phyloP scores from a whole-genome alignment of 1,140 invertebrate species.

The Penaeus chinensis region DNA sequence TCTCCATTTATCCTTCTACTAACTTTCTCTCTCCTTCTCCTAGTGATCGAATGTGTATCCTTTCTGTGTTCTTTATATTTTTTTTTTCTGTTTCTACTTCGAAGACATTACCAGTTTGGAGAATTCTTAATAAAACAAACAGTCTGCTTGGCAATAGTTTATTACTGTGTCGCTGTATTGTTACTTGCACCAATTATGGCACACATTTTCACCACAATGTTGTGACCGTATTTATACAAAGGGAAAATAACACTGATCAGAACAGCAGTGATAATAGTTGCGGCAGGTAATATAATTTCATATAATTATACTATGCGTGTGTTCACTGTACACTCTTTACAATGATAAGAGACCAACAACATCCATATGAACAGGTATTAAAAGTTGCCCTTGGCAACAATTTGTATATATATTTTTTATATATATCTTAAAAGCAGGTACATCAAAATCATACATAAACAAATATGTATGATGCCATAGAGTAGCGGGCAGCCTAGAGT shows the following conservation, averaged over 20 bases:
- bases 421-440: slow-evolving; percentile 60
- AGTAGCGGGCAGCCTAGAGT: slow-evolving; percentile 53
- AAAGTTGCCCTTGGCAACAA: slow-evolving; percentile 49
- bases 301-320: slow-evolving; percentile 51
- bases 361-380: slow-evolving; percentile 58
- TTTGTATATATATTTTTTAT: slow-evolving; percentile 49
- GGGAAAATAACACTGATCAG: slow-evolving; percentile 31
- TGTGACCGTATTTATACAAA: slow-evolving; percentile 29
- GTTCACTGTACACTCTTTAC: slow-evolving; percentile 52
- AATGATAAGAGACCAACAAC: slow-evolving; percentile 57
- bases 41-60: too few species aligned
- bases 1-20: too few species aligned
- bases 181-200: slow-evolving; percentile 37
- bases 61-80: too few species aligned
- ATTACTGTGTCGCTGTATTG: slow-evolving; percentile 44
- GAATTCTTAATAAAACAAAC: slow-evolving; percentile 1
- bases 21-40: too few species aligned
- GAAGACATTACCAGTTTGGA: not conserved
- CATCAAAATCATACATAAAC: slow-evolving; percentile 60
- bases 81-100: too few species aligned
- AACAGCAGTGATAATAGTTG: slow-evolving; percentile 46
- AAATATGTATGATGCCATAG: slow-evolving; percentile 57
- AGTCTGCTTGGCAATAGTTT: slow-evolving; percentile 51
- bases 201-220: slow-evolving; percentile 20
- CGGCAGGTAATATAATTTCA: slow-evolving; percentile 44